A percentile compares a stretch with the other conserved stretches of the same genome.
Evolutionary conservation across 2,888 invertebrate species (phyloP).

Genomic region (Chymomyza caudatula): DNA sequence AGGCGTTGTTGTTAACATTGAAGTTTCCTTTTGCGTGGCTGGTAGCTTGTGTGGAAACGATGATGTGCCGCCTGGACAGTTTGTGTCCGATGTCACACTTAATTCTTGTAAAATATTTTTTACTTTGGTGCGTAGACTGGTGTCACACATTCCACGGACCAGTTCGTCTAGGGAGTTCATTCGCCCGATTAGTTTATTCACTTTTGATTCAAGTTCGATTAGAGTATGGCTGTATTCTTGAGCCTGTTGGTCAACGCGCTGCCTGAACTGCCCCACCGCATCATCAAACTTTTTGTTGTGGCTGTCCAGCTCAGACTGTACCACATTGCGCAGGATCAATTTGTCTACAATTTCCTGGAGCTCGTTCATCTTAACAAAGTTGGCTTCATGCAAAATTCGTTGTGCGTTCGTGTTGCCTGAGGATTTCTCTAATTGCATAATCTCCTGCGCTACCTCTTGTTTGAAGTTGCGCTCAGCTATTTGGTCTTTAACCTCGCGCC

Average conservation of each 20-base stretch:
- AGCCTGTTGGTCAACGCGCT: background rate
- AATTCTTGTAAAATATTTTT: background rate
- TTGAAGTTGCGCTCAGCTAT: background rate
- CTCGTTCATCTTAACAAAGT: conserved; percentile 13
- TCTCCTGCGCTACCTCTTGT: background rate
- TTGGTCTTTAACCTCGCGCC: background rate
- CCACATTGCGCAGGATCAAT: background rate
- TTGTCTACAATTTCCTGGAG: conserved; percentile 12
- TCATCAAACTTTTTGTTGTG: background rate
- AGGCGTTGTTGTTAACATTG: too few relatives aligned
- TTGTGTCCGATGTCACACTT: background rate
- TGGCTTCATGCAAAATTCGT: background rate
- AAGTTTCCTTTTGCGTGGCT: background rate
- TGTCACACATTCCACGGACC: background rate
- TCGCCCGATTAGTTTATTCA: background rate
- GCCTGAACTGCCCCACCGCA: background rate
- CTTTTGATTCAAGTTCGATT: background rate
- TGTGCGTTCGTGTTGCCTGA: background rate
- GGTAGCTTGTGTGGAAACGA: too few relatives aligned
- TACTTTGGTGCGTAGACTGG: background rate
- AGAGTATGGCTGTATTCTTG: background rate
- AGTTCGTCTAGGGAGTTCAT: background rate
- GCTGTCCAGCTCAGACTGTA: background rate
- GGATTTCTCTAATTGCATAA: background rate
- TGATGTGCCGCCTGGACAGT: too few relatives aligned